phyloP scores from a whole-genome alignment of 2,113 vertebrate species.

The Burhinus oedicnemus region DNA sequence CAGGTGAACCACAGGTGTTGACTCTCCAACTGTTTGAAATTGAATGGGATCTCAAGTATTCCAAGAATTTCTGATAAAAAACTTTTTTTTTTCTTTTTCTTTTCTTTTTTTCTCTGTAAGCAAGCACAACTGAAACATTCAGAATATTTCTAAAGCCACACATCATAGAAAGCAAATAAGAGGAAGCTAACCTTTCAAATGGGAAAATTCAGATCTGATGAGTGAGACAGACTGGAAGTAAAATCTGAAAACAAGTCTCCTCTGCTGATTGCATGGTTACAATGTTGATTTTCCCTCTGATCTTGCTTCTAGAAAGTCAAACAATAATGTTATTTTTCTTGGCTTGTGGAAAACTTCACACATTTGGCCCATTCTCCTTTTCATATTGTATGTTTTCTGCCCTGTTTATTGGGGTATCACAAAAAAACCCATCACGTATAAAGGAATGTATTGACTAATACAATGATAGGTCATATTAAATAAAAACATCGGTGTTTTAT shows the following conservation, averaged over 20 bases:
- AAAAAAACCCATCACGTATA: background rate
- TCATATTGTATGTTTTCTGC: background rate
- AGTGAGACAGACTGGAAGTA: background rate
- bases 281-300: background rate
- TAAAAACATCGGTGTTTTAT: background rate
- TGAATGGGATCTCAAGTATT: background rate
- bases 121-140: background rate
- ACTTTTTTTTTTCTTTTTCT: rapidly evolving
- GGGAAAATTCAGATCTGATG: background rate
- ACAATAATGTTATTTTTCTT: background rate
- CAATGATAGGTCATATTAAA: background rate
- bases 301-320: background rate
- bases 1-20: background rate
- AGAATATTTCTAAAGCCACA: background rate
- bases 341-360: background rate
- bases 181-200: background rate
- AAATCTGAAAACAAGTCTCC: background rate
- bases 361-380: background rate
- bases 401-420: background rate
- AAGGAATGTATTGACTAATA: background rate
- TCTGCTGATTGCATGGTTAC: background rate
- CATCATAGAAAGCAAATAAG: background rate
- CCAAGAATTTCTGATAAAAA: background rate
- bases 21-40: background rate
- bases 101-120: background rate